A percentile compares a stretch with the other conserved stretches of the same genome.
Evolutionary conservation across 92 coral and sea anemone genomes (phyloP).

Genomic region (Chrysogorgia sp.): DNA sequence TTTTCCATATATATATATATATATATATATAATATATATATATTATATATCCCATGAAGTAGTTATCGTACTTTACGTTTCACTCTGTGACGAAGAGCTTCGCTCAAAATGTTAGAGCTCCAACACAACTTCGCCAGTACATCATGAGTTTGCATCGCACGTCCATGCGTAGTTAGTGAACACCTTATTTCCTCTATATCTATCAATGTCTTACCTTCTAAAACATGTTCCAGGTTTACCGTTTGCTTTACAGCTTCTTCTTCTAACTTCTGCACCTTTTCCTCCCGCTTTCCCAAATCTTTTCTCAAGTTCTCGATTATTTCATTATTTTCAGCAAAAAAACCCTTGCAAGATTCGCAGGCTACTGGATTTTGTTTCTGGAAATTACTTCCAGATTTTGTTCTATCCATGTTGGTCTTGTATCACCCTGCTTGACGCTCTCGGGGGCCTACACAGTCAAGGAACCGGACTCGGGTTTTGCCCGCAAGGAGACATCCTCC

Average conservation of each 20-base stretch:
- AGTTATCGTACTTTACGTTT: too few species aligned
- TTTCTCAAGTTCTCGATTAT: conserved; percentile 12
- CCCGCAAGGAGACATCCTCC: too few species aligned
- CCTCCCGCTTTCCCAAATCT: conserved; percentile 9
- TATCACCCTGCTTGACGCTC: background rate
- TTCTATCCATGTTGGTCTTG: background rate
- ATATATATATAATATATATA: too few species aligned
- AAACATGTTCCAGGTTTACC: background rate
- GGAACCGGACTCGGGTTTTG: too few species aligned
- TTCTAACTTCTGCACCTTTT: conserved; percentile 6
- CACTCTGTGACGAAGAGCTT: too few species aligned
- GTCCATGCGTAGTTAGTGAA: background rate
- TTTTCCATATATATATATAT: too few species aligned
- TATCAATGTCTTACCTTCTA: conserved; percentile 8
- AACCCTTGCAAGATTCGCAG: conserved; percentile 16
- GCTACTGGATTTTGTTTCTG: background rate
- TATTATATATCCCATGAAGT: too few species aligned
- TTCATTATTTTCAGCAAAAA: conserved; percentile 8
- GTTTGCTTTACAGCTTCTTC: background rate
- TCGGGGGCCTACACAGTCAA: background rate
- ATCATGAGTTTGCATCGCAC: too few species aligned
- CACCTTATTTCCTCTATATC: background rate
- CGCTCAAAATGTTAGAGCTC: too few species aligned
- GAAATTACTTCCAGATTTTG: background rate
- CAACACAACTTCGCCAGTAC: too few species aligned